Percentiles rank a stretch among this genome's conserved stretches.
Conservation (phyloP, 35 echinoderm and acorn worm genomes). For the Heliocidaris erythrogramma region DNA sequence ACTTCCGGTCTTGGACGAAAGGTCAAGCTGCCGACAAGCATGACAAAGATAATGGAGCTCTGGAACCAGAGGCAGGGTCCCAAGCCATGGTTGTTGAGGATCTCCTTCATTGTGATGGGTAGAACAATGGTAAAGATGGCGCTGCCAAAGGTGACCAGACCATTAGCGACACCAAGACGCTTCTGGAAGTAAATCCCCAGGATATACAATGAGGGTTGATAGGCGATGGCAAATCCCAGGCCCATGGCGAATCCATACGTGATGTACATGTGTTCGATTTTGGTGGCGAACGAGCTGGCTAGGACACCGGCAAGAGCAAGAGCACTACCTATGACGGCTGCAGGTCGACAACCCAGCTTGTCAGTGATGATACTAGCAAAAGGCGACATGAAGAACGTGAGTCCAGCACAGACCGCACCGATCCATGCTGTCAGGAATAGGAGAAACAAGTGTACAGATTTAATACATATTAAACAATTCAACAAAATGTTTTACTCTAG, state of each 20-base stretch:
- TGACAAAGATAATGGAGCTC: conserved; percentile 54
- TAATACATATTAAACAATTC: too few species aligned
- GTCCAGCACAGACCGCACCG: conserved; percentile 77
- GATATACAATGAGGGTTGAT: conserved; percentile 85
- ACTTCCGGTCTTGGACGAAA: conserved; percentile 54
- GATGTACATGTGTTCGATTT: conserved; percentile 78
- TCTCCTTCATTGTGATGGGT: conserved; percentile 64
- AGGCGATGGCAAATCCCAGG: conserved; percentile 77
- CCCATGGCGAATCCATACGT: conserved; percentile 83
- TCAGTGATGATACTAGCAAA: conserved; percentile 87
- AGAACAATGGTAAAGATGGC: conserved; percentile 90
- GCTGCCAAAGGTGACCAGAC: conserved; percentile 83
- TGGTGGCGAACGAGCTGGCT: conserved; percentile 77
- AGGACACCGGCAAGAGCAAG: conserved; percentile 73
- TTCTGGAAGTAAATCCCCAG: conserved; percentile 91
- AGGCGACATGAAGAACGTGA: conserved; percentile 93
- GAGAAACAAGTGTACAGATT: too few species aligned
- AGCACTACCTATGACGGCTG: conserved; percentile 71
- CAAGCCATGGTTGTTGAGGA: conserved; percentile 66
- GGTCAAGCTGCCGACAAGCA: conserved; percentile 66
- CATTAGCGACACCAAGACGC: conserved; percentile 85
- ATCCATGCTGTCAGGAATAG: conserved; percentile 78
- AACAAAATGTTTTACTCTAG: too few species aligned
- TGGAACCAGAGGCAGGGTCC: conserved; percentile 65
- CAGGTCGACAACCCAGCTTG: conserved; percentile 76